These are phyloP conservation scores for Sepiola atlantica DNA, from an alignment of 2,888 invertebrate species.

Conservation along the genomic window DNA sequence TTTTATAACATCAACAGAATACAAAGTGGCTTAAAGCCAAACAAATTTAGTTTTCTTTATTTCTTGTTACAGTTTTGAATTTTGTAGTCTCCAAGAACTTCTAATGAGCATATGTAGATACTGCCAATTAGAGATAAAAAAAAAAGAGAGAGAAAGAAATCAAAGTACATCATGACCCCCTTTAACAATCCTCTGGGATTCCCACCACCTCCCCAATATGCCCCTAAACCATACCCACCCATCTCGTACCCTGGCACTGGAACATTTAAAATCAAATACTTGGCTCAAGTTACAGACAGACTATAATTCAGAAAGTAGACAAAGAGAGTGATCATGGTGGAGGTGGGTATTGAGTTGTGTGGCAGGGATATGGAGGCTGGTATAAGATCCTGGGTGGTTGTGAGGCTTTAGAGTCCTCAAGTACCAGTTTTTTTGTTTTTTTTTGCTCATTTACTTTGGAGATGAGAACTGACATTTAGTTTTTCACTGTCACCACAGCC, in stretches of 20 bases:
- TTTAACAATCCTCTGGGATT: not conserved
- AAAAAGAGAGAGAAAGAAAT: not conserved
- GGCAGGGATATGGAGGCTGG: not conserved
- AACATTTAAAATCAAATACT: conserved; percentile 15
- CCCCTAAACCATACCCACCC: not conserved
- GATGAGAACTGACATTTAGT: conserved; percentile 13
- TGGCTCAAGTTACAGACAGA: conserved; percentile 32
- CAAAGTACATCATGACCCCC: not conserved
- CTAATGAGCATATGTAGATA: conserved; percentile 32
- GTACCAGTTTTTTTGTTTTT: not conserved
- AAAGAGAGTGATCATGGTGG: not conserved
- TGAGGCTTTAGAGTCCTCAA: not conserved
- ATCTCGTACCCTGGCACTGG: not conserved
- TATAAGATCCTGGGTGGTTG: not conserved
- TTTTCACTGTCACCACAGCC: not conserved
- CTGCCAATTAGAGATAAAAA: not conserved
- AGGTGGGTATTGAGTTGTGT: not conserved
- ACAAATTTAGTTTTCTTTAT: not conserved
- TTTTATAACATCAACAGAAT: conserved; percentile 21
- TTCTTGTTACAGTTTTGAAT: not conserved
- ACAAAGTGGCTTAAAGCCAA: conserved; percentile 32
- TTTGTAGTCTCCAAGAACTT: conserved; percentile 21
- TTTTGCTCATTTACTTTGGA: not conserved
- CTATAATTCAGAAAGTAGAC: conserved; percentile 2
- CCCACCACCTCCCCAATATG: not conserved